Conservation (phyloP, 2,113 vertebrate species). For the Stigmatopora argus region DNA sequence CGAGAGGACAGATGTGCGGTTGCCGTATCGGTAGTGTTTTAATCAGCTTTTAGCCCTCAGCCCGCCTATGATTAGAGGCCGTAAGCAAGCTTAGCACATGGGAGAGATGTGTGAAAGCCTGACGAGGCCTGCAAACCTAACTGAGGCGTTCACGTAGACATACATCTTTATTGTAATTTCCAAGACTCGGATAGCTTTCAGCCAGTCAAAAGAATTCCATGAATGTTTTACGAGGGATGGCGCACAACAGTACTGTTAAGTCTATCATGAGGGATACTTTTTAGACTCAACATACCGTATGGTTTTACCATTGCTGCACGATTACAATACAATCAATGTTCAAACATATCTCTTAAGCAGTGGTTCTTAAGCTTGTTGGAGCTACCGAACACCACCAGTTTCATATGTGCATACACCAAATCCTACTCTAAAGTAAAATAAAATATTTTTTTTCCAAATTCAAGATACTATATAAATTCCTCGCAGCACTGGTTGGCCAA, state of each 20-base stretch:
- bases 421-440: no score
- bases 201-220: neutral
- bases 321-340: no score
- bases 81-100: conserved; percentile 61
- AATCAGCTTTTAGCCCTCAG: conserved; percentile 28
- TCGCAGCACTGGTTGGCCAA: no score
- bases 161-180: conserved; percentile 15
- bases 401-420: no score
- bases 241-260: neutral
- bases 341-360: no score
- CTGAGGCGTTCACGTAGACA: conserved; percentile 9
- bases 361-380: no score
- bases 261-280: no score
- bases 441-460: no score
- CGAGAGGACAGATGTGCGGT: conserved; percentile 49
- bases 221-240: neutral
- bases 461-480: no score
- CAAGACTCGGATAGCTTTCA: neutral
- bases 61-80: conserved; percentile 44
- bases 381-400: no score
- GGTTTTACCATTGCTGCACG: no score
- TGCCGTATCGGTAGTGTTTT: conserved; percentile 49
- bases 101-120: conserved; percentile 56
- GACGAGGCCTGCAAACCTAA: conserved; percentile 22
- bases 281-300: no score